Conservation (phyloP, 1,140 invertebrate species). For the Trachelipus rathkii region DNA sequence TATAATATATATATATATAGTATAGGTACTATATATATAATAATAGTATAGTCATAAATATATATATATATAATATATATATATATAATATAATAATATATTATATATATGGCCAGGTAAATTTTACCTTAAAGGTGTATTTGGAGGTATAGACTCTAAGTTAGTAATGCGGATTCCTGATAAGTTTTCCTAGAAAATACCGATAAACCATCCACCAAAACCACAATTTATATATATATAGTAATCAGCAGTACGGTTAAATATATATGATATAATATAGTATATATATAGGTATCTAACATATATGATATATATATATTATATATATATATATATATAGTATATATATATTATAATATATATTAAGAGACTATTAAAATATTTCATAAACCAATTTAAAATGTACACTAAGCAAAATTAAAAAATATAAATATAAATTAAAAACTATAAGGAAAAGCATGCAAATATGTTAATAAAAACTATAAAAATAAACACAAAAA, state of each 20-base stretch:
- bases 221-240: too few species aligned
- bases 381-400: not conserved
- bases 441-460: not conserved
- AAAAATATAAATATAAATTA: not conserved
- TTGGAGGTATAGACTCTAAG: slow-evolving; percentile 34
- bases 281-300: slow-evolving; percentile 5
- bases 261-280: too few species aligned
- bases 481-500: too few species aligned
- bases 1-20: too few species aligned
- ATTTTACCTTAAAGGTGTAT: slow-evolving; percentile 45
- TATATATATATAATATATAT: too few species aligned
- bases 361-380: not conserved
- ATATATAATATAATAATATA: too few species aligned
- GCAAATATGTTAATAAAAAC: not conserved
- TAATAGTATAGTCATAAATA: too few species aligned
- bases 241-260: too few species aligned
- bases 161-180: slow-evolving; percentile 45
- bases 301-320: too few species aligned
- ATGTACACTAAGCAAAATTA: not conserved
- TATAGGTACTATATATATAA: too few species aligned
- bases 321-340: slow-evolving; percentile 8
- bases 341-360: not conserved
- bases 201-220: slow-evolving; percentile 27
- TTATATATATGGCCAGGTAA: too few species aligned
- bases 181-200: slow-evolving; percentile 39